A percentile compares a stretch with the other conserved stretches of the same genome.
Conservation (phyloP, 2,888 invertebrate genomes). For the Andrena fulva region DNA sequence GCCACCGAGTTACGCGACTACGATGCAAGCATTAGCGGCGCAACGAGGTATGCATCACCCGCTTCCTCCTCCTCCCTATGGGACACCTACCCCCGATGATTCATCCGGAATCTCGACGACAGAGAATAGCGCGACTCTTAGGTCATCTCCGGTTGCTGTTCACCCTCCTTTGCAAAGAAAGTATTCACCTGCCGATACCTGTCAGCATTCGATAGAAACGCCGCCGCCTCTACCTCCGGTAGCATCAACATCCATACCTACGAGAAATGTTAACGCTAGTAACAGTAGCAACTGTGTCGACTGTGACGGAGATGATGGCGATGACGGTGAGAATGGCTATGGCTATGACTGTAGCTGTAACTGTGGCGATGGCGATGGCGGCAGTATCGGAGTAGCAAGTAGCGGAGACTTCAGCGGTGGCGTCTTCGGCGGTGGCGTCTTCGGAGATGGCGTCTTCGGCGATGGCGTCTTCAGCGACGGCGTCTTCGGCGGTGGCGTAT, state of each 20-base stretch:
- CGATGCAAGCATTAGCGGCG: slow-evolving; percentile 92
- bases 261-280: slow-evolving; percentile 83
- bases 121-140: slow-evolving; percentile 85
- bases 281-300: neutral
- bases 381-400: no score
- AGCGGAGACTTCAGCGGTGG: no score
- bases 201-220: slow-evolving; percentile 82
- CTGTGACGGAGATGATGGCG: slow-evolving; percentile 43
- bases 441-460: no score
- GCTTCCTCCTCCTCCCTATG: slow-evolving; percentile 89
- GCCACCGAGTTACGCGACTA: slow-evolving; percentile 96
- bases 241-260: slow-evolving; percentile 88
- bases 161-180: slow-evolving; percentile 90
- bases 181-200: slow-evolving; percentile 87
- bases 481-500: no score
- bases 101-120: slow-evolving; percentile 84
- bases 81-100: slow-evolving; percentile 84
- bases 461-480: no score
- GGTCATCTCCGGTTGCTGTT: slow-evolving; percentile 85
- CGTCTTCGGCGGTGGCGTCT: no score
- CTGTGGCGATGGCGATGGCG: neutral
- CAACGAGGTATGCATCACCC: slow-evolving; percentile 89
- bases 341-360: slow-evolving; percentile 70
- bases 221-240: slow-evolving; percentile 86
- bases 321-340: slow-evolving; percentile 81